These are phyloP conservation scores for Diprion similis DNA, from an alignment of 1,140 invertebrate species.

Conservation along the genomic window DNA sequence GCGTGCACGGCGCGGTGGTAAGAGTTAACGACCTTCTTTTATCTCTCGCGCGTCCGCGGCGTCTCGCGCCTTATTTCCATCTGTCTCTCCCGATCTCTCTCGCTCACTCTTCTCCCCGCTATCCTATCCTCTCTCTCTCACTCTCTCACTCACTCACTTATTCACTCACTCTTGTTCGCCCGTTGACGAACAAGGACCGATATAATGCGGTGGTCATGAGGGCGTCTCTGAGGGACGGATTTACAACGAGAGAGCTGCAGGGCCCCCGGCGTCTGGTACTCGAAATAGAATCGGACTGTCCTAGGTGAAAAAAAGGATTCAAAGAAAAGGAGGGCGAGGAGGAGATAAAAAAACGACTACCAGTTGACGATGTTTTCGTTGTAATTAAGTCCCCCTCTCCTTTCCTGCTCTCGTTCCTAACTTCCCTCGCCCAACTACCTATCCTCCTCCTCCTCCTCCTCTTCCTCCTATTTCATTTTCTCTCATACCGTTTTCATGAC, in stretches of 20 bases:
- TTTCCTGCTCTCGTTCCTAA: constrained; percentile 30
- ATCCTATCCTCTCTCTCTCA: too few species aligned
- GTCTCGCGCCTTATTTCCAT: too few species aligned
- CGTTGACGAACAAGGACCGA: too few species aligned
- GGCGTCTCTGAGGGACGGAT: too few species aligned
- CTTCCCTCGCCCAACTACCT: constrained; percentile 31
- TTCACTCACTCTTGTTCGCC: too few species aligned
- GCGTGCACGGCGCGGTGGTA: too few species aligned
- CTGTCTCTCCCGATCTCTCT: too few species aligned
- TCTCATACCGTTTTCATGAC: too few species aligned
- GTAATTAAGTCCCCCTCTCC: constrained; percentile 45
- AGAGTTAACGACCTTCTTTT: neutral
- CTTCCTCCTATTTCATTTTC: constrained; percentile 25
- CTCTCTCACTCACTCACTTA: too few species aligned
- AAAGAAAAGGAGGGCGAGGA: constrained; percentile 32
- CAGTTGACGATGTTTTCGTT: constrained; percentile 54
- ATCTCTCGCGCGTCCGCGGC: neutral
- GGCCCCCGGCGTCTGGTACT: constrained; percentile 57
- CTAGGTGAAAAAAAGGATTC: constrained; percentile 27
- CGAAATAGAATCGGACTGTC: constrained; percentile 53
- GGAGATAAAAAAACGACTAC: too few species aligned
- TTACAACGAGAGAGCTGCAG: neutral
- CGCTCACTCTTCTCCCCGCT: neutral
- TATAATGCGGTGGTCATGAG: too few species aligned
- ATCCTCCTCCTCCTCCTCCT: constrained; percentile 29